These are phyloP conservation scores for Muscicapa adusta DNA, from an alignment of 2,113 vertebrate species.

Conservation along the genomic window DNA sequence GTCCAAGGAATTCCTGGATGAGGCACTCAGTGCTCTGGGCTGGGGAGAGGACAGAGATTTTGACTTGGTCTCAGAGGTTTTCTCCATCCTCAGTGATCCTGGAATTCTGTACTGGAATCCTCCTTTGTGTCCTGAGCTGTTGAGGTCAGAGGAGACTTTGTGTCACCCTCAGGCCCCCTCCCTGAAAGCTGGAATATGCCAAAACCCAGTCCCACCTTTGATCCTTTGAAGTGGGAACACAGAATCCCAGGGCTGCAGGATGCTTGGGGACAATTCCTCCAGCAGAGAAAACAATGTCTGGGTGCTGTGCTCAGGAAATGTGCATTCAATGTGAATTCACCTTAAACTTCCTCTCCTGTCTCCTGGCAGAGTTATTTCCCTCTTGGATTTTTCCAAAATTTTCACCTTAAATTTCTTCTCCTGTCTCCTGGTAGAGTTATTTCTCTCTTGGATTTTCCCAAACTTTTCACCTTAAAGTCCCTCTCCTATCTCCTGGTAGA, in stretches of 20 bases:
- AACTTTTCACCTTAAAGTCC: too few species aligned
- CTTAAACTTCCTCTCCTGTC: not conserved
- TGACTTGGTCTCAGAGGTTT: too few species aligned
- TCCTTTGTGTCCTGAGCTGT: fast-evolving
- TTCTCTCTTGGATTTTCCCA: too few species aligned
- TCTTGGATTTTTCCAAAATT: too few species aligned
- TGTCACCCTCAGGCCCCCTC: not conserved
- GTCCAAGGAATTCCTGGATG: fast-evolving
- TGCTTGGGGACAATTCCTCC: not conserved
- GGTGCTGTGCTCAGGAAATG: fast-evolving
- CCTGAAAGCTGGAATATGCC: not conserved
- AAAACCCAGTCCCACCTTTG: not conserved
- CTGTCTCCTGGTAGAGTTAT: too few species aligned
- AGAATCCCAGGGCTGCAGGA: not conserved
- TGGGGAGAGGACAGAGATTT: not conserved
- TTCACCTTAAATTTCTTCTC: too few species aligned
- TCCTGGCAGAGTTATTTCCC: not conserved
- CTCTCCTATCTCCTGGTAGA: too few species aligned
- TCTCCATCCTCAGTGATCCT: not conserved
- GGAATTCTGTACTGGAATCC: not conserved
- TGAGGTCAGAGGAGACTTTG: not conserved
- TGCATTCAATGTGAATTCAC: not conserved
- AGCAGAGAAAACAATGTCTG: fast-evolving
- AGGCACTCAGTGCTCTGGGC: fast-evolving
- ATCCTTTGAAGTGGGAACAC: fast-evolving